Evolutionary conservation across 1,140 invertebrate genomes (phyloP), one percentile per base, ranked within the genome.

Genomic region (Brachionus angularis): DNA sequence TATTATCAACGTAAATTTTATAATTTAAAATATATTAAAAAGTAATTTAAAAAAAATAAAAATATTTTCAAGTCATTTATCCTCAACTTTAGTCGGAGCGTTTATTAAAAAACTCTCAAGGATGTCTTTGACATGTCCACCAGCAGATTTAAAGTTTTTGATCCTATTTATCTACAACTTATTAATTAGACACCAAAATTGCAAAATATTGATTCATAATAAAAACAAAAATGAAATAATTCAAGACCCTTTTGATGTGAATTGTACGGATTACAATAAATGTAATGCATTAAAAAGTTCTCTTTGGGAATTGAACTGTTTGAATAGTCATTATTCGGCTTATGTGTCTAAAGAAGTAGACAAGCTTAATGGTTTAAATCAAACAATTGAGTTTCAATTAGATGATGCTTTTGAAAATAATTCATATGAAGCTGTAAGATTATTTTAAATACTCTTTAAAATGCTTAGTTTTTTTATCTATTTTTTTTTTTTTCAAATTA

Each of bases 41-140:
- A 31, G 71, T 27, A 61, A 75, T n/a, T 18, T 49, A 55, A 69
- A 67, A 34, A 47, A 21, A 72, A 36, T 74, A 58, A 55, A 39
- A 49, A 74, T 73, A 58, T 72, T 75, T 82, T 83, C 23, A 78
- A 91, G 90, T 0, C 91, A 96, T 84, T 83, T 98, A 72, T 91
- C 93, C 0, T 89, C 93, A 76, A 87, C 88, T 74, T 79, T 96
- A 62, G 91, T 96, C 7, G 94, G 91, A 0, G 90, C 93, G 2
- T 98, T 97, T 82, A 87, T 87, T 3, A 98, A 98, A 82, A 86
- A 89, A 64, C 80, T 95, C 39, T 86, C 91, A 0, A 86, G 93
- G 8, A 82, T 97, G 36, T 86, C 88, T 12, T 82, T 98, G 2
- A 83, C 88, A 25, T 91, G 91, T 23, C 88, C 89, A 16, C 85